phyloP scores from a whole-genome alignment of 2,113 vertebrate species.

The Aspidoscelis tigris region DNA sequence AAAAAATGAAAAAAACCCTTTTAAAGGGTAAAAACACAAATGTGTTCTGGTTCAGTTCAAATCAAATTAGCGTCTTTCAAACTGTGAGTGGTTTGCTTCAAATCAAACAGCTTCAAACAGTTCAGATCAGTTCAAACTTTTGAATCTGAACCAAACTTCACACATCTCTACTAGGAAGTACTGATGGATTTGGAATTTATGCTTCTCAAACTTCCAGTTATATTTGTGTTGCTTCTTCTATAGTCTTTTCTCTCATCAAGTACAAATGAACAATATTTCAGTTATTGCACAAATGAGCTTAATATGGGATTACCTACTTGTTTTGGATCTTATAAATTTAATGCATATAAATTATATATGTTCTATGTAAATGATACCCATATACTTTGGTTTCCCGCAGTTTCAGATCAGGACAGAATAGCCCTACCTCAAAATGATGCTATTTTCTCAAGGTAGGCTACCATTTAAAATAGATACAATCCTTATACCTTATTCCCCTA shows the following conservation, averaged over 20 bases:
- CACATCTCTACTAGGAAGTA: neutral
- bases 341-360: too few relatives aligned
- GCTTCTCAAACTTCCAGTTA: neutral
- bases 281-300: neutral
- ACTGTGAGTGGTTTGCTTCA: too few relatives aligned
- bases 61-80: too few relatives aligned
- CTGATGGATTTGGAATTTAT: neutral
- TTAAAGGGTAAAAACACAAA: too few relatives aligned
- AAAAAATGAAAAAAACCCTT: too few relatives aligned
- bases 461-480: neutral
- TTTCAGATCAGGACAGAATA: neutral
- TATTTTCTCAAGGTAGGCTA: neutral
- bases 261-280: too few relatives aligned
- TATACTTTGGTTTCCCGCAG: neutral
- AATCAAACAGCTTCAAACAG: too few relatives aligned
- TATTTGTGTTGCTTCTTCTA: neutral
- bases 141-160: too few relatives aligned
- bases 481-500: neutral
- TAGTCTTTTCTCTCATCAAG: neutral
- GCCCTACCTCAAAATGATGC: neutral
- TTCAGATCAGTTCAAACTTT: too few relatives aligned
- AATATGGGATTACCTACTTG: neutral
- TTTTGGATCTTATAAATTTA: neutral
- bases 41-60: too few relatives aligned
- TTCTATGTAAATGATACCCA: neutral